Base-by-base conservation (phyloP, 2,888 invertebrate genomes). In the Iphiclides podalirius region DNA sequence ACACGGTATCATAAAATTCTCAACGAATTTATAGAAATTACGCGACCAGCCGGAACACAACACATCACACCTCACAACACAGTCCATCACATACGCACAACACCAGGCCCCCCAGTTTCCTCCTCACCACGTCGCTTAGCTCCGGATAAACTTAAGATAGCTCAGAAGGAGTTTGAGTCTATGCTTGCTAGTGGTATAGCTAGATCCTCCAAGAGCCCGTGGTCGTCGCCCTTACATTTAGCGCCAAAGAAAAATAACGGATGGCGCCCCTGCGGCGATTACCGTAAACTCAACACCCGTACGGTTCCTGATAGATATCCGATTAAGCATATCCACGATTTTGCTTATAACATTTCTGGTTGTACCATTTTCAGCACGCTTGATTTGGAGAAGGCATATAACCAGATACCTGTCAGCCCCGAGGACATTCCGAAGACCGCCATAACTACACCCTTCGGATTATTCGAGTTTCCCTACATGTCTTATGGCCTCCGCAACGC, bases 101-200 rank as follows among this genome's bases (percentile, higher is more conserved):
- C 61, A 8, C 56, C 60, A 41, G 64, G 67, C 1, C 67, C 65
- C 0, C 65, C 66, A 0, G 59, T 64, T 0, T 52, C 53, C 1
- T 54, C 54, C 26, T 26, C 49, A 9, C 67, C 71, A 1, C 60
- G 70, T 1, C 59, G 69, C 0, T 44, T 72, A 2, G 66, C 64
- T 2, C 70, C 70, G 0, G 64, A 67, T 11, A 56, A 58, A 20
- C 44, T 68, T 0, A 55, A 57, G 17, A 60, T 64, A 1, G 70
- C 71, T 0, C 58, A 63, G 14, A 9, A 45, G 1, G 67, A 72
- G 16, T 70, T 74, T 35, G 52, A 70, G 1, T 48, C 28, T 0
- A 68, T 71, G 67, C 55, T 74, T 0, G 9, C 6, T 4, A 4
- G 26, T 9, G 26, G 26, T 8, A 26, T 26, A 7, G 6, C 8